Percentiles rank a stretch among this genome's conserved stretches.
These are phyloP conservation scores for Eurois occulta DNA, from an alignment of 2,888 invertebrate genomes.

Conservation along the genomic window DNA sequence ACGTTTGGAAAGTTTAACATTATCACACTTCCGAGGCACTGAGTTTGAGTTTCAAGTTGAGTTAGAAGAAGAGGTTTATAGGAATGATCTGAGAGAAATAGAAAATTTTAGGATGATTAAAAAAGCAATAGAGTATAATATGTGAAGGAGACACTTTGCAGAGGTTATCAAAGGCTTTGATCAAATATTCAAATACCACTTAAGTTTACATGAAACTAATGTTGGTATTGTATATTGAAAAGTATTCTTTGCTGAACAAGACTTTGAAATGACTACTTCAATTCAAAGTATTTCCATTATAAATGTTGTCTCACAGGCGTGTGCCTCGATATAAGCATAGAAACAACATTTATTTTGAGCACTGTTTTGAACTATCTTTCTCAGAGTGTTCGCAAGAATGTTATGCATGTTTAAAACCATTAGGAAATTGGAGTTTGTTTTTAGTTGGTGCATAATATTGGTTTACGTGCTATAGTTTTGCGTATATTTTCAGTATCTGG, in stretches of 20 bases:
- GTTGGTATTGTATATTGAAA: neutral
- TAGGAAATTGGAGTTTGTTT: slow-evolving; percentile 16
- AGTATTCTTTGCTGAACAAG: neutral
- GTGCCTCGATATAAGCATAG: neutral
- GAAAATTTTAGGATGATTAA: neutral
- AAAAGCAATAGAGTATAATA: neutral
- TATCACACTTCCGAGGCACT: slow-evolving; percentile 66
- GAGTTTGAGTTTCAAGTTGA: slow-evolving; percentile 27
- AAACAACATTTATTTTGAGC: slow-evolving; percentile 28
- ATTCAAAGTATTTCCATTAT: slow-evolving; percentile 16
- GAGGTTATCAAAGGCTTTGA: too few relatives aligned
- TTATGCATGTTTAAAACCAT: slow-evolving; percentile 9
- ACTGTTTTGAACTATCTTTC: slow-evolving; percentile 17
- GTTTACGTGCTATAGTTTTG: neutral
- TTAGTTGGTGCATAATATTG: neutral
- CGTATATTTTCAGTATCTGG: neutral
- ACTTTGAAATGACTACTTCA: neutral
- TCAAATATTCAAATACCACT: slow-evolving; percentile 4
- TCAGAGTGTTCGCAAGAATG: neutral
- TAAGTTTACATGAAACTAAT: neutral
- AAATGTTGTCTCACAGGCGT: slow-evolving; percentile 2
- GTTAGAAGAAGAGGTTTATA: slow-evolving; percentile 17
- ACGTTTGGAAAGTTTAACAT: slow-evolving; percentile 41
- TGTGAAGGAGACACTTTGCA: neutral
- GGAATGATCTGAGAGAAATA: slow-evolving; percentile 34